Conservation (phyloP, 2,888 invertebrate species). For the Thereva unica region DNA sequence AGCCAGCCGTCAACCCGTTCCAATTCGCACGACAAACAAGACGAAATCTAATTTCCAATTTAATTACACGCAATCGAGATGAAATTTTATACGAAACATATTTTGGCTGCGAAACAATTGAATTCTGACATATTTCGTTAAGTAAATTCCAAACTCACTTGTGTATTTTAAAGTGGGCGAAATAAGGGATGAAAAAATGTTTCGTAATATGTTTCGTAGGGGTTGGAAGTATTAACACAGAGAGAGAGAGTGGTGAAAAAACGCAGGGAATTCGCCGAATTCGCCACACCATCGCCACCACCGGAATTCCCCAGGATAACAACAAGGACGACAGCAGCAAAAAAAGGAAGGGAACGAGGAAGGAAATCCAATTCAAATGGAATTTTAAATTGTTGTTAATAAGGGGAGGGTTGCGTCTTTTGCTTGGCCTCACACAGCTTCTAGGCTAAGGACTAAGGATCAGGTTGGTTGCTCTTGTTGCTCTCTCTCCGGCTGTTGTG, state of each 20-base stretch:
- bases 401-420: not conserved
- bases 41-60: no score
- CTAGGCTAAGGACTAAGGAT: no score
- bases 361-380: slow-evolving; percentile 9
- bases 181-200: not conserved
- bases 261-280: not conserved
- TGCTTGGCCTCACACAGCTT: no score
- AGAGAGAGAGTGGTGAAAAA: not conserved
- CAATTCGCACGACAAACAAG: no score
- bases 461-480: no score
- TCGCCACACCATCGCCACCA: not conserved
- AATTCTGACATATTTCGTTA: not conserved
- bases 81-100: not conserved
- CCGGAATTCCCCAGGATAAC: not conserved
- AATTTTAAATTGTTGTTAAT: slow-evolving; percentile 11
- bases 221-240: not conserved
- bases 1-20: no score
- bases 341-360: not conserved
- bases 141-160: not conserved
- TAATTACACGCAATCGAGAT: not conserved
- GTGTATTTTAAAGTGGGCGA: not conserved
- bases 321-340: no score
- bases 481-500: no score
- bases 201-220: no score
- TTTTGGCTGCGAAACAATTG: not conserved